Evolutionary conservation across 2,113 vertebrate genomes (phyloP), one percentile per base, ranked within the genome.

Genomic region (Tichodroma muraria): DNA sequence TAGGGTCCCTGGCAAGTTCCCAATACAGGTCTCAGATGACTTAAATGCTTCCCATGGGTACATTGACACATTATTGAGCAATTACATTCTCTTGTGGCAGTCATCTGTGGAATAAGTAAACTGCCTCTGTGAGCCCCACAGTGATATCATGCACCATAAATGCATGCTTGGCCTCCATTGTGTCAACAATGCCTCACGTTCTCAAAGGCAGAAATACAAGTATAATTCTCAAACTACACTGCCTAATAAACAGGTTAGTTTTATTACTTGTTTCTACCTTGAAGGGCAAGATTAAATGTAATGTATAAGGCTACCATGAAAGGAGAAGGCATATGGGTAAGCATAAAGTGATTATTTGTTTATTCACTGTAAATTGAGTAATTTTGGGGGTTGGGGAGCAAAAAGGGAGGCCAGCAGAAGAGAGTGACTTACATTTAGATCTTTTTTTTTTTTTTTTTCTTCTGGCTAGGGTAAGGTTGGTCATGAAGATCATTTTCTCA

Each of bases 31-130:
- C 85, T 96, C 91, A 94, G 85, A 78, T 95, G 91, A 90, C 91
- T 95, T 93, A 80, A 90, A 75, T 85, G 91, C 89, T 95, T 96
- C 93, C 94, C 91, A 40, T 95, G 93, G 87, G 85, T 91, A 85
- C 81, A 89, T 87, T 11, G 78, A 88, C 93, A 83, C 64, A 66
- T 94, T 95, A 93, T 95, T 96, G 95, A 96, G 96, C 93, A 97
- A 97, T 95, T 88, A 59, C 94, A 97, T 97, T 97, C 95, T 96
- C 91, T 80, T 83, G 88, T 91, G 93, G 96, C 93, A 97, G 94
- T 96, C 93, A 96, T 88, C 93, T 96, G 89, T 95, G 91, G 89
- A 88, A 22, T 91, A 91, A 96, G 94, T n/a, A 85, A 91, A 95
- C 87, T 93, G 93, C 84, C 69, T 93, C 69, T 73, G 83, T 87